Evolutionary conservation across 2,888 invertebrate species (phyloP), one percentile per base, ranked within the genome.

Genomic region (Tupiocoris notatus): DNA sequence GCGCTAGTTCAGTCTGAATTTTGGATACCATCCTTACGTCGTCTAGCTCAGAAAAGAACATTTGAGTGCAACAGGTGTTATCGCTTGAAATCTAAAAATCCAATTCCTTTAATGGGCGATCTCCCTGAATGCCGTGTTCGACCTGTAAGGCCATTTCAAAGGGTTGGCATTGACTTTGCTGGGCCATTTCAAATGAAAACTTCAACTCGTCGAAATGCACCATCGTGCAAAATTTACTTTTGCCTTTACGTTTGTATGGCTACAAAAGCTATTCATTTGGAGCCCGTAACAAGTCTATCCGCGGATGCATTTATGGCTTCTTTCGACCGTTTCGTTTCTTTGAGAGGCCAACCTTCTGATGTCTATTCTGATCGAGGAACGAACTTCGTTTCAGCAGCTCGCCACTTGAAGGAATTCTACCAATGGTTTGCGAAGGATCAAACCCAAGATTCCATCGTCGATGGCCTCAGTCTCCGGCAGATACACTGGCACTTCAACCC

Each of bases 331-430:
- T 84, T 83, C 67, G 76, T 82, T 0, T 76, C 81, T 0, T 22
- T 82, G 17, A 62, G 82, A 64, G 83, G 83, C 1, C 66, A 79
- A n/a, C 81, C 81, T 0, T 18, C 67, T 9, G 76, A 81, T 1
- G 77, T 84, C 0, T 81, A 79, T 63, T 82, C 81, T 1, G 83
- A 84, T 71, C 82, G 82, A 24, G 83, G 82, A 0, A 81, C 81
- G 0, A 83, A 83, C 75, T 84, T 83, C 70, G 80, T 83, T 1
- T 83, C 82, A 1, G 82, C 83, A 0, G 78, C 79, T 57, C 68
- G 56, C 3, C 54, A 79, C 16, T 25, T 79, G 12, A 39, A 75
- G 24, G 68, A 66, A 58, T 17, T 58, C 16, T 22, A 56, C 12
- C 1, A 64, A 7, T 76, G 58, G 20, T 71, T 65, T 9, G 71